These are phyloP conservation scores for Bicyclus anynana DNA, from an alignment of 1,140 invertebrate species.

Conservation along the genomic window DNA sequence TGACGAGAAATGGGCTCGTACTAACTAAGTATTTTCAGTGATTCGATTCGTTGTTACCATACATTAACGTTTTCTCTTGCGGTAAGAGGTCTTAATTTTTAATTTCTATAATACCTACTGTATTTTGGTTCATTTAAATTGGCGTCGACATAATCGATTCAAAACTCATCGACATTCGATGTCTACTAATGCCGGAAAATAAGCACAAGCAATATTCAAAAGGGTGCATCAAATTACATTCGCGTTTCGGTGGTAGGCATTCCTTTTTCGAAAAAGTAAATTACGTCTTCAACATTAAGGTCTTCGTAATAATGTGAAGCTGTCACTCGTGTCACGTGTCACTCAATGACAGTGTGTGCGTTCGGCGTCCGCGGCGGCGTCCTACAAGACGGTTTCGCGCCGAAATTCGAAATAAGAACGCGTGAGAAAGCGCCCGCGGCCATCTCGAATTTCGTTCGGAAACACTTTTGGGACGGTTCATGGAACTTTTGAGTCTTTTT, in stretches of 20 bases:
- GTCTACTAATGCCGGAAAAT: too few relatives aligned
- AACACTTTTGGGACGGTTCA: neutral
- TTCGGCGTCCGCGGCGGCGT: conserved; percentile 16
- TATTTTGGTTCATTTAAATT: too few relatives aligned
- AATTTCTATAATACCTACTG: too few relatives aligned
- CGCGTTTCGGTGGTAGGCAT: neutral
- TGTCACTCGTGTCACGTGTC: conserved; percentile 13
- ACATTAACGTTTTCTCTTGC: too few relatives aligned
- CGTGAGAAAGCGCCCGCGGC: conserved; percentile 49
- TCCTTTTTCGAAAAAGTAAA: neutral
- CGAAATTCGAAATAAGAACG: conserved; percentile 49
- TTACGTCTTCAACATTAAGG: neutral
- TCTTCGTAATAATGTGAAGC: conserved; percentile 9
- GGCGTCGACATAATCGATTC: too few relatives aligned
- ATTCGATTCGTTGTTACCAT: too few relatives aligned
- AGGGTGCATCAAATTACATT: neutral
- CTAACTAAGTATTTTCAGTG: too few relatives aligned
- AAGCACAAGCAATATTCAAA: too few relatives aligned
- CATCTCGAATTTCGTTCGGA: conserved; percentile 16
- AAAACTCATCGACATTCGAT: too few relatives aligned
- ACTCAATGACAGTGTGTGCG: conserved; percentile 28
- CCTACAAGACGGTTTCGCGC: conserved; percentile 40
- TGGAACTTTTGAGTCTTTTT: neutral
- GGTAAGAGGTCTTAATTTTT: too few relatives aligned
- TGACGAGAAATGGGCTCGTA: too few relatives aligned